These are phyloP conservation scores for Anguilla marmorata DNA, from an alignment of 2,797 vertebrate genomes.

Conservation along the genomic window DNA sequence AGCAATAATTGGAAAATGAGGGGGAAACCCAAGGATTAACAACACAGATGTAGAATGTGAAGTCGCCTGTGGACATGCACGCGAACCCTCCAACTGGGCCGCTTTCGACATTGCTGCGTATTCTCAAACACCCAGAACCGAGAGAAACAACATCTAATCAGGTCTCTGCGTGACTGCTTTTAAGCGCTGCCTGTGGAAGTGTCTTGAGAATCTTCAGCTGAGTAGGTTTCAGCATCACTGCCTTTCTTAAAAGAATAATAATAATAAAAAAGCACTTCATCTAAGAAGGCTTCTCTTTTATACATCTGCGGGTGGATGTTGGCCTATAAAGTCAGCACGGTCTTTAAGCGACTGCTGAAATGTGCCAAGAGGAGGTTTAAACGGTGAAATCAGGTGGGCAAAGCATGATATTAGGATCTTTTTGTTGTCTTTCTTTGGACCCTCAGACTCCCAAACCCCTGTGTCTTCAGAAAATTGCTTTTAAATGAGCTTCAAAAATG, in stretches of 20 bases:
- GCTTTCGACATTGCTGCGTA: neutral
- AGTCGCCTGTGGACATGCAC: neutral
- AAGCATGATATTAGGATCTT: neutral
- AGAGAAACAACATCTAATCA: neutral
- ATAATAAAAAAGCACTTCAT: neutral
- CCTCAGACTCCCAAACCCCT: neutral
- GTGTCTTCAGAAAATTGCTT: neutral
- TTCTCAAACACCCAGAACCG: neutral
- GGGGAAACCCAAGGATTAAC: neutral
- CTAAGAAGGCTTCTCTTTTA: neutral
- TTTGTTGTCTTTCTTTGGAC: neutral
- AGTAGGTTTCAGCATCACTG: neutral
- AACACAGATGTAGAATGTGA: neutral
- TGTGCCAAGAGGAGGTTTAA: neutral
- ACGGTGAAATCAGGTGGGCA: neutral
- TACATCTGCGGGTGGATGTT: neutral
- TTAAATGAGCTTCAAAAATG: neutral
- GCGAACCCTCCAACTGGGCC: neutral
- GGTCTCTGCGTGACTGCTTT: neutral
- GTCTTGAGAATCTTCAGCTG: neutral
- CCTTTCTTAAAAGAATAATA: neutral
- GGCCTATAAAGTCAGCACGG: neutral
- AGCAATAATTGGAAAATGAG: constrained; percentile 17
- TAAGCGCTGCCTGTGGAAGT: neutral
- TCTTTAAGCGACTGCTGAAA: neutral